These are phyloP conservation scores for Cheilosia soror DNA, from an alignment of 2,888 invertebrate species.

Conservation along the genomic window DNA sequence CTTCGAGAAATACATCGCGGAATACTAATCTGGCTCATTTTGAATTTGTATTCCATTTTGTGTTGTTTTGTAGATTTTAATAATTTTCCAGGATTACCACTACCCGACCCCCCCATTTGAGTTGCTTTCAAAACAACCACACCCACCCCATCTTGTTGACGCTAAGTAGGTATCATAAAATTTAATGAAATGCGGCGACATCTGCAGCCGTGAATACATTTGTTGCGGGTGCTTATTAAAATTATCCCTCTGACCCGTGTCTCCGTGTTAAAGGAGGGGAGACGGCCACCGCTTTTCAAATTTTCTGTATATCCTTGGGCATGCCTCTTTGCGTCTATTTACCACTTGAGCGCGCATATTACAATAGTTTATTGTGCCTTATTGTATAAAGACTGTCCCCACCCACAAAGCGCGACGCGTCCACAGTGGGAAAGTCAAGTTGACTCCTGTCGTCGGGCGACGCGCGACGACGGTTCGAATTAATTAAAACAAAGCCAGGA, in stretches of 20 bases:
- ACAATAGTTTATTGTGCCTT: conserved; percentile 60
- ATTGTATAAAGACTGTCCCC: conserved; percentile 31
- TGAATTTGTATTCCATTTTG: conserved; percentile 73
- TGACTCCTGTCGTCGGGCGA: conserved; percentile 19
- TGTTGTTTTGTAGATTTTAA: conserved; percentile 74
- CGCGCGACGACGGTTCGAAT: conserved; percentile 57
- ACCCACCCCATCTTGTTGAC: conserved; percentile 30
- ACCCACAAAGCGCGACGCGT: background rate
- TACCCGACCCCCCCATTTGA: background rate
- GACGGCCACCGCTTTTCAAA: background rate
- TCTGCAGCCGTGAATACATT: conserved; percentile 73
- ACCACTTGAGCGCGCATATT: conserved; percentile 64
- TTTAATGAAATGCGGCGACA: conserved; percentile 75
- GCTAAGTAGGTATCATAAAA: conserved; percentile 72
- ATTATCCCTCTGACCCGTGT: conserved; percentile 70
- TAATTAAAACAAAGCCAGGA: conserved; percentile 63
- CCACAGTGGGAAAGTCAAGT: conserved; percentile 30
- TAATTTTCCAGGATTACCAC: conserved; percentile 71
- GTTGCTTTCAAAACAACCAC: background rate
- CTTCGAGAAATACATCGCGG: conserved; percentile 53
- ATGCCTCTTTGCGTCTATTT: conserved; percentile 62
- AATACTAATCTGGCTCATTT: conserved; percentile 73
- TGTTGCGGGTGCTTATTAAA: conserved; percentile 74
- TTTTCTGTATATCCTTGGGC: conserved; percentile 35
- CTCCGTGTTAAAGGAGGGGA: background rate